phyloP scores from a whole-genome alignment of 2,797 vertebrate species.

The Halcyon badia region DNA sequence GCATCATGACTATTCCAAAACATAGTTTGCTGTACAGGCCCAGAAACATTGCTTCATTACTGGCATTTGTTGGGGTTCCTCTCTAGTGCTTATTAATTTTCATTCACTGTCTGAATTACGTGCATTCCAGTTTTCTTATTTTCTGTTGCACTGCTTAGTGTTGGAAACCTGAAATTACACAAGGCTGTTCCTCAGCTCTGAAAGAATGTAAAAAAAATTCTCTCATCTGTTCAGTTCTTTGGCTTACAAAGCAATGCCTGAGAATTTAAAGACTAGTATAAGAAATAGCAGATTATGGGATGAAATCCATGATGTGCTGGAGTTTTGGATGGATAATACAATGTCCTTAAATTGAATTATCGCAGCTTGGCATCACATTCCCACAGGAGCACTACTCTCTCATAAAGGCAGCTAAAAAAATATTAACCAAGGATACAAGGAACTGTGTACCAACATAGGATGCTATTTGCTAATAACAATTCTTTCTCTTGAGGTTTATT shows the following conservation, averaged over 20 bases:
- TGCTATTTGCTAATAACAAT: background rate
- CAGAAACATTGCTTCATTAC: background rate
- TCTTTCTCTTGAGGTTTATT: background rate
- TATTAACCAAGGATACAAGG: background rate
- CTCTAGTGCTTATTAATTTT: background rate
- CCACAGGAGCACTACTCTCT: background rate
- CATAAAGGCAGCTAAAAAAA: background rate
- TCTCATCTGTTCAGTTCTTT: constrained; percentile 7
- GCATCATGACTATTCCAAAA: background rate
- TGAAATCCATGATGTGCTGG: constrained; percentile 28
- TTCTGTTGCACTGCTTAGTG: background rate
- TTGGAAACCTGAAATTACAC: background rate
- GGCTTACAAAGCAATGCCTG: constrained; percentile 9
- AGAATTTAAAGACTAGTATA: background rate
- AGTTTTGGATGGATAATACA: constrained; percentile 28
- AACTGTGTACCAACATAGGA: background rate
- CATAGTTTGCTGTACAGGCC: background rate
- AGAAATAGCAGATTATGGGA: constrained; percentile 20
- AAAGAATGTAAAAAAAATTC: constrained; percentile 1
- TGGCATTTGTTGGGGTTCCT: background rate
- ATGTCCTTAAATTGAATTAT: constrained; percentile 27
- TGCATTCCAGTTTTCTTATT: background rate
- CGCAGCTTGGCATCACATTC: background rate
- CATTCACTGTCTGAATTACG: background rate
- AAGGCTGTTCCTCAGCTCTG: background rate